These are phyloP conservation scores for Crotalus viridis DNA, from an alignment of 2,113 vertebrate species.

Conservation along the genomic window DNA sequence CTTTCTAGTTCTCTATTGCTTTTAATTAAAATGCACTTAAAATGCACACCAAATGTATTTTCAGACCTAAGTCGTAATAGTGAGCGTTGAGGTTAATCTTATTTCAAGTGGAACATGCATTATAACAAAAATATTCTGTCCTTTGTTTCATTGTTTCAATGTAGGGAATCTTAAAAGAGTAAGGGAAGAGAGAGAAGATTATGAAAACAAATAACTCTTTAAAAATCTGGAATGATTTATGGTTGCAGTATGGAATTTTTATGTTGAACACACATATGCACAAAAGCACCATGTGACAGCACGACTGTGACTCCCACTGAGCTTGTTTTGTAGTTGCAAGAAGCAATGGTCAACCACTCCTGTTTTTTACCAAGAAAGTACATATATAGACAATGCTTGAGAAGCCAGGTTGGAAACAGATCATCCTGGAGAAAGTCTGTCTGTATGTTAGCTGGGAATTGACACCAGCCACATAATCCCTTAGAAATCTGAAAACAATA, in stretches of 20 bases:
- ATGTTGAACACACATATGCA: not conserved
- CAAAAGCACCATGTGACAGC: not conserved
- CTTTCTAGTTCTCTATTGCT: slow-evolving; percentile 31
- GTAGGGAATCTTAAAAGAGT: not conserved
- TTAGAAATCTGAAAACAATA: not conserved
- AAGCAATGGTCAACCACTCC: not conserved
- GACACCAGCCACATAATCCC: not conserved
- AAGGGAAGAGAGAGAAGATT: not conserved
- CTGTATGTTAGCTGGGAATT: not conserved
- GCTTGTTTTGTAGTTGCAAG: slow-evolving; percentile 9
- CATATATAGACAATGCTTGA: not conserved
- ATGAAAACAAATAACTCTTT: slow-evolving; percentile 5
- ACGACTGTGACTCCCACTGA: slow-evolving; percentile 12
- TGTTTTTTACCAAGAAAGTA: not conserved
- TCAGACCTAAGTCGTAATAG: slow-evolving; percentile 34
- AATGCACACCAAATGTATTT: slow-evolving; percentile 37
- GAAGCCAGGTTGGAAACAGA: not conserved
- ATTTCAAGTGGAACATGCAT: slow-evolving; percentile 11
- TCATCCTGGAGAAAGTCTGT: not conserved
- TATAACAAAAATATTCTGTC: slow-evolving; percentile 18
- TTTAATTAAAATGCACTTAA: not conserved
- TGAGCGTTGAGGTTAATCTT: slow-evolving; percentile 40
- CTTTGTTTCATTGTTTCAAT: not conserved
- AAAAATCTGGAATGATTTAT: slow-evolving; percentile 17
- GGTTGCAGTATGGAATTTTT: slow-evolving; percentile 8